Percentiles rank a stretch among this genome's conserved stretches.
Conservation (phyloP, 2,113 vertebrate genomes). For the Larimichthys polyactis region DNA sequence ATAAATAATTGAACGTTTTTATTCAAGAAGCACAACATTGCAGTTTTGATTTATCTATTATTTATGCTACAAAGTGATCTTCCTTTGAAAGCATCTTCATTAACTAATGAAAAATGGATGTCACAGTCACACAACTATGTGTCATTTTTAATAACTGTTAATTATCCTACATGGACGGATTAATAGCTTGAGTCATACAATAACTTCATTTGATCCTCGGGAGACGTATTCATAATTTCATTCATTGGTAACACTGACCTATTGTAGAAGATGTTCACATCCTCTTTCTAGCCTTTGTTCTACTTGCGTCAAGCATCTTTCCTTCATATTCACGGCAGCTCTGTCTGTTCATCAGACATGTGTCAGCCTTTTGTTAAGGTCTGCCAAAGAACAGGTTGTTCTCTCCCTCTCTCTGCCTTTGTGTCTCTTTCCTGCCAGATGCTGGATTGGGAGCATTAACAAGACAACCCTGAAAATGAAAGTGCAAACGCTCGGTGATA, state of each 20-base stretch:
- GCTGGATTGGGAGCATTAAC: conserved; percentile 78
- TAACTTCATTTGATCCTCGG: background rate
- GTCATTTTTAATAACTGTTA: background rate
- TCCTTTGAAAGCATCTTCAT: background rate
- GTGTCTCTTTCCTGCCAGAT: conserved; percentile 81
- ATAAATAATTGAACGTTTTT: background rate
- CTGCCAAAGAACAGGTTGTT: conserved; percentile 78
- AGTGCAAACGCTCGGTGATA: conserved; percentile 79
- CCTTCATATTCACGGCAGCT: conserved; percentile 30
- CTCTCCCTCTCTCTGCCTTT: conserved; percentile 72
- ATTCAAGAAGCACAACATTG: background rate
- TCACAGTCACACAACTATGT: background rate
- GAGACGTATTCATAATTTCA: background rate
- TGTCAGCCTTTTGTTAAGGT: conserved; percentile 72
- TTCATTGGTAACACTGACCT: background rate
- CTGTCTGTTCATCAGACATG: conserved; percentile 66
- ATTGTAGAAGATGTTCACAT: conserved; percentile 13
- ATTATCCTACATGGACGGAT: background rate
- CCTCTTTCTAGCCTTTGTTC: conserved; percentile 25
- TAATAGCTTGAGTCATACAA: background rate
- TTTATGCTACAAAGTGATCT: background rate
- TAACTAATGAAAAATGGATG: background rate
- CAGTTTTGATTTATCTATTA: background rate
- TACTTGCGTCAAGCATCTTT: conserved; percentile 36
- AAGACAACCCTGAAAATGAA: conserved; percentile 80